Percentiles rank a stretch among this genome's conserved stretches.
Conservation (phyloP, 2,113 vertebrate genomes). For the Chauna torquata region DNA sequence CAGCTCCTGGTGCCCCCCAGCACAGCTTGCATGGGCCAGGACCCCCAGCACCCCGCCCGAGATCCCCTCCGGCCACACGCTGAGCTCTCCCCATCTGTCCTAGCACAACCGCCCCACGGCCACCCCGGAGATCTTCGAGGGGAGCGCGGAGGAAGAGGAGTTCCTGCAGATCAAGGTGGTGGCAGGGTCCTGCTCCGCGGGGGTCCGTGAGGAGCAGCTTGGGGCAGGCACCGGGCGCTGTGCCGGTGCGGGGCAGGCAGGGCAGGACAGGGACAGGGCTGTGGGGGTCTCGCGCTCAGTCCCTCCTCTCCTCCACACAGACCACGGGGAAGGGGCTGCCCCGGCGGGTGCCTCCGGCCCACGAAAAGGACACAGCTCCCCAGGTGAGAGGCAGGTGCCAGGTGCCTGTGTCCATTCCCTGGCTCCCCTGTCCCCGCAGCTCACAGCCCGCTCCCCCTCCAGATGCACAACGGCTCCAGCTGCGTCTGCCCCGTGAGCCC, state of each 20-base stretch:
- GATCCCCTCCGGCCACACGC: fast-evolving
- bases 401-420: neutral
- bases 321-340: neutral
- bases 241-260: too few species aligned
- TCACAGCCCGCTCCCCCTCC: neutral
- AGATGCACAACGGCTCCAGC: constrained; percentile 30
- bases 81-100: neutral
- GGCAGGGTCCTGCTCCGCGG: neutral
- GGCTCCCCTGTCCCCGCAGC: fast-evolving
- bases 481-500: constrained; percentile 49
- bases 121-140: neutral
- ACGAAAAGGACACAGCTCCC: fast-evolving
- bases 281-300: neutral
- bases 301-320: neutral
- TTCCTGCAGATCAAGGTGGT: constrained; percentile 58
- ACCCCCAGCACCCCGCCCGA: neutral
- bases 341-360: neutral
- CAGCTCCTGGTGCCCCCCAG: neutral
- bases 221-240: neutral
- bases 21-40: neutral
- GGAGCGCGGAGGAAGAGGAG: constrained; percentile 51
- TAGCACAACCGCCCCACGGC: neutral
- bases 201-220: neutral
- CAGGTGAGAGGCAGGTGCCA: neutral
- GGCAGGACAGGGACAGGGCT: neutral